Evolutionary conservation across 2,797 vertebrate genomes (phyloP).

Genomic region (Mormyrops boulengeri): DNA sequence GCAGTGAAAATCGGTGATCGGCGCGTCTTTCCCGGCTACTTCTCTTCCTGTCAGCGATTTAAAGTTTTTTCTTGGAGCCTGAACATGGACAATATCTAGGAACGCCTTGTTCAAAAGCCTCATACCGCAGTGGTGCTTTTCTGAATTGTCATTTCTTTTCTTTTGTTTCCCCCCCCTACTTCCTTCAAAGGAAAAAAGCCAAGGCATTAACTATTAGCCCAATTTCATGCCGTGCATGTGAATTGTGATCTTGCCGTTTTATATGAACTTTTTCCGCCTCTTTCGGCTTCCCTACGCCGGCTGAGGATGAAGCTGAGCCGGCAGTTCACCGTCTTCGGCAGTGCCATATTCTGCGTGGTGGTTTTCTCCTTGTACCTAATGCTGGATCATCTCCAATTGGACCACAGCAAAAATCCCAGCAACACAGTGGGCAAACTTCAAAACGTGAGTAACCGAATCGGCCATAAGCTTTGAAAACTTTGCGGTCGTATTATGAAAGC

Average conservation of each 20-base stretch:
- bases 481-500: not conserved
- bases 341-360: constrained; percentile 76
- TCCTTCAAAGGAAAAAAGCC: constrained; percentile 18
- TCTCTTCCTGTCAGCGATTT: not conserved
- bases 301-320: constrained; percentile 74
- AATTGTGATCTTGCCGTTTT: not conserved
- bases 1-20: constrained; percentile 21
- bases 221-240: constrained; percentile 15
- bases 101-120: not conserved
- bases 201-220: not conserved
- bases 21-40: not conserved
- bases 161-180: constrained; percentile 5
- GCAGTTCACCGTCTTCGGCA: constrained; percentile 70
- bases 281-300: not conserved
- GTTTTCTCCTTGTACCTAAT: constrained; percentile 81
- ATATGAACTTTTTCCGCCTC: constrained; percentile 11
- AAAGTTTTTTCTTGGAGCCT: not conserved
- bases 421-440: constrained; percentile 56
- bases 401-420: constrained; percentile 58
- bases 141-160: not conserved
- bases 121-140: constrained; percentile 13
- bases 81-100: not conserved
- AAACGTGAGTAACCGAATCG: constrained; percentile 40
- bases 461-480: not conserved
- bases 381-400: constrained; percentile 77